Evolutionary conservation across 2,888 invertebrate genomes (phyloP), one percentile per base, ranked within the genome.

Genomic region (Apomyelois bistriatella): DNA sequence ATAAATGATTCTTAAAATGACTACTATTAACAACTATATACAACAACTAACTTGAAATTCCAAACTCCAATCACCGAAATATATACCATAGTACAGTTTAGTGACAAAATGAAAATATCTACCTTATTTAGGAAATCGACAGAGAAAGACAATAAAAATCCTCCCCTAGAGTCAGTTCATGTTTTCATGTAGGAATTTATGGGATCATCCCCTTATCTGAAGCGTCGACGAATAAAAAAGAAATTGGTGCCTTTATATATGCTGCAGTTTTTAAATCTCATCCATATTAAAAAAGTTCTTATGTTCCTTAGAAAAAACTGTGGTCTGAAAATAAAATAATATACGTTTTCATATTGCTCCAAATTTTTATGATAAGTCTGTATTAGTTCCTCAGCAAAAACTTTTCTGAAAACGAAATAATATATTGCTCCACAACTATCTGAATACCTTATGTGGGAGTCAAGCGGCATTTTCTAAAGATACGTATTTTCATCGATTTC

Each of bases 401-500:
- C 6, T 32, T 46, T 46, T 13, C 35, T 32, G n/a, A n/a, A n/a
- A n/a, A n/a, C n/a, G n/a, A n/a, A n/a, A n/a, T n/a, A n/a, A n/a
- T n/a, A n/a, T n/a, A 15, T 15, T 46, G 9, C 10, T 32, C 16
- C 32, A 32, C 10, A 35, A 35, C 16, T 15, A 32, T 32, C 46
- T 0, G 13, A 35, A 16, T 15, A 46, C 35, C 32, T 46, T 32
- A 35, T 51, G 30, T 36, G 6, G 43, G 9, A 15, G 47, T 56
- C 32, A 53, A 47, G 46, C 38, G 12, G 17, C 12, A 37, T 43
- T 49, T 48, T 51, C 50, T 37, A 30, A 17, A 41, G 30, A 42
- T 43, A 36, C 56, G 59, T 68, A n/a, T 72, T 70, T 66, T 73
- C 65, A 72, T 77, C 70, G 72, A 70, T 79, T 79, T 70, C 65